Evolutionary conservation across 2,113 vertebrate species (phyloP).

Genomic region (Bolborhynchus lineola): DNA sequence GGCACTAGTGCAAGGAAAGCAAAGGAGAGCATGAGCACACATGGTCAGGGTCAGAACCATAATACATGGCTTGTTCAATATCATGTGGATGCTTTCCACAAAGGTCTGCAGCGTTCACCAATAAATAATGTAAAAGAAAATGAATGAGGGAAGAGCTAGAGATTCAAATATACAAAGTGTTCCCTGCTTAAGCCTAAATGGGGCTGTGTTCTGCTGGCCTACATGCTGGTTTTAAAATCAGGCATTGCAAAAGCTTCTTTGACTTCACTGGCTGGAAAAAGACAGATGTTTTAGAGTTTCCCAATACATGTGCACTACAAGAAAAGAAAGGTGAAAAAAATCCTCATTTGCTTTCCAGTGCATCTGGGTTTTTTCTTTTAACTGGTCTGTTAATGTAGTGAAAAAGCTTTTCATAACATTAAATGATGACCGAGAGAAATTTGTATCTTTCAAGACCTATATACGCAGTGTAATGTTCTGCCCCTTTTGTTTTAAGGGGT

Average conservation of each 20-base stretch:
- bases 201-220: background rate
- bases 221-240: background rate
- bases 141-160: background rate
- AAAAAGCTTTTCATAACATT: background rate
- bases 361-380: background rate
- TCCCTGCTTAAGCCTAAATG: background rate
- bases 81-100: background rate
- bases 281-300: background rate
- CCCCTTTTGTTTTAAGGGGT: background rate
- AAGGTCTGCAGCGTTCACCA: background rate
- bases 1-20: background rate
- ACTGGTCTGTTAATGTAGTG: background rate
- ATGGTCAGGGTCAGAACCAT: background rate
- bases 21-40: background rate
- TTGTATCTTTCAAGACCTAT: background rate
- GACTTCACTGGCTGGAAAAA: background rate
- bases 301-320: background rate
- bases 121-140: background rate
- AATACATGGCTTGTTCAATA: background rate
- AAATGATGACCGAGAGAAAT: background rate
- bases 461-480: background rate
- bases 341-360: background rate
- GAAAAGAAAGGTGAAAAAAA: background rate
- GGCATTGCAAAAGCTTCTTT: background rate
- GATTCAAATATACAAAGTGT: background rate